Evolutionary conservation across 2,888 invertebrate genomes (phyloP).

Genomic region (Lochmaea crataegi): DNA sequence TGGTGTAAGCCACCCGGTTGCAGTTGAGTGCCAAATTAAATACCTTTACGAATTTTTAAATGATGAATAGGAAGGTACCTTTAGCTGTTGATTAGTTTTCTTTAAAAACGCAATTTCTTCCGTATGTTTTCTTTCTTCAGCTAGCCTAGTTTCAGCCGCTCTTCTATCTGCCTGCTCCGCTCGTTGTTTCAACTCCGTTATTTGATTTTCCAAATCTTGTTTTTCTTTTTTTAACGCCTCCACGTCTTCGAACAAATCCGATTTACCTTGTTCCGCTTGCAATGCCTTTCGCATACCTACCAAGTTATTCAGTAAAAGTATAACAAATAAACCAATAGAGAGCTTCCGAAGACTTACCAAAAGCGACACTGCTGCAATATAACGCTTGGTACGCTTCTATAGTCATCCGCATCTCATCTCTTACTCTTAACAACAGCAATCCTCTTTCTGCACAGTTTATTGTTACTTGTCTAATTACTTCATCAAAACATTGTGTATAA

Average conservation of each 20-base stretch:
- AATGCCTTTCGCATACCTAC: constrained; percentile 90
- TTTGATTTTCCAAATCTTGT: constrained; percentile 72
- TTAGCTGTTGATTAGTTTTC: constrained; percentile 93
- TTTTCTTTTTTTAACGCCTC: constrained; percentile 77
- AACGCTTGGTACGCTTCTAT: constrained; percentile 96
- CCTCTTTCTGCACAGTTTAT: constrained; percentile 98
- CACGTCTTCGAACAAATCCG: constrained; percentile 81
- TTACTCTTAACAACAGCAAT: constrained; percentile 87
- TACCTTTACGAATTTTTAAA: no score
- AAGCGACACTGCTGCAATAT: constrained; percentile 97
- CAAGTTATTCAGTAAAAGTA: not conserved
- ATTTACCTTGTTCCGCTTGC: constrained; percentile 91
- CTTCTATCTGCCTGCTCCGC: constrained; percentile 87
- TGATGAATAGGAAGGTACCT: constrained; percentile 70
- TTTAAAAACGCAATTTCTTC: constrained; percentile 94
- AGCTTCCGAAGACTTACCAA: constrained; percentile 69
- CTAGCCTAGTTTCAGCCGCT: constrained; percentile 83
- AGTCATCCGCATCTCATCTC: constrained; percentile 97
- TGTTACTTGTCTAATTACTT: constrained; percentile 93
- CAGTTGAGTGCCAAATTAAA: no score
- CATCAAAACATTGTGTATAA: constrained; percentile 96
- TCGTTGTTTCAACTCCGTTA: constrained; percentile 73
- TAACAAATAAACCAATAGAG: no score
- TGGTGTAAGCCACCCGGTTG: no score
- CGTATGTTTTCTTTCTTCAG: constrained; percentile 91